Percentiles rank a stretch among this genome's conserved stretches.
Conservation (phyloP, 1,140 invertebrate species). For the Euwallacea similis region DNA sequence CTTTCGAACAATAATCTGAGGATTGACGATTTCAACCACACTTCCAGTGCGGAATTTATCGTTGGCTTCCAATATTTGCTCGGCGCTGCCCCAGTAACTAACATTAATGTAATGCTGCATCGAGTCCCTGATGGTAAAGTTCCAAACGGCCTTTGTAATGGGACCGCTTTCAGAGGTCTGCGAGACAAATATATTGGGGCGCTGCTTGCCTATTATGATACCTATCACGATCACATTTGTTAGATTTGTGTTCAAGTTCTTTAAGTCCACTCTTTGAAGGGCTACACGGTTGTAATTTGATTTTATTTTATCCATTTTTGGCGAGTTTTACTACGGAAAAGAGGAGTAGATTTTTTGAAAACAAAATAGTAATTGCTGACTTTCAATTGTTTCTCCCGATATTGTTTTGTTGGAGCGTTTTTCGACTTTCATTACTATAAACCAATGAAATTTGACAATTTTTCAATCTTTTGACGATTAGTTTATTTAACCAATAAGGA, state of each 20-base stretch:
- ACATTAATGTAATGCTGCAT: slow-evolving; percentile 67
- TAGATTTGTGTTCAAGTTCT: slow-evolving; percentile 43
- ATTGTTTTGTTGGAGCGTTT: no score
- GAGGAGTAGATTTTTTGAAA: no score
- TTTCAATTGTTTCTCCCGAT: no score
- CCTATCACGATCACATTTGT: slow-evolving; percentile 47
- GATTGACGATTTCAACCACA: slow-evolving; percentile 65
- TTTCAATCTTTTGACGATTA: no score
- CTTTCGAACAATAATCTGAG: slow-evolving; percentile 60
- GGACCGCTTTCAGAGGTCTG: slow-evolving; percentile 18
- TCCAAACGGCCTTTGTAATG: slow-evolving; percentile 59
- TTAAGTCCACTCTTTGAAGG: slow-evolving; percentile 43
- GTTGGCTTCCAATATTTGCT: slow-evolving; percentile 61
- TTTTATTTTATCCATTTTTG: slow-evolving; percentile 20
- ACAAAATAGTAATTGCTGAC: no score
- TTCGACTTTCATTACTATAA: no score
- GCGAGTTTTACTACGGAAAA: not conserved
- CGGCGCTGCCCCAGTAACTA: slow-evolving; percentile 66
- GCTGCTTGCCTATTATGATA: slow-evolving; percentile 50
- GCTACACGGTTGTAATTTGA: slow-evolving; percentile 26
- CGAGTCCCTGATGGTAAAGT: slow-evolving; percentile 70
- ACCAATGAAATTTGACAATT: no score
- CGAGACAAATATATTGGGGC: slow-evolving; percentile 42
- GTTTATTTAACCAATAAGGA: no score
- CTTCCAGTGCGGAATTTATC: slow-evolving; percentile 64